Conservation (phyloP, 2,888 invertebrate genomes). For the Andrena bucephala region DNA sequence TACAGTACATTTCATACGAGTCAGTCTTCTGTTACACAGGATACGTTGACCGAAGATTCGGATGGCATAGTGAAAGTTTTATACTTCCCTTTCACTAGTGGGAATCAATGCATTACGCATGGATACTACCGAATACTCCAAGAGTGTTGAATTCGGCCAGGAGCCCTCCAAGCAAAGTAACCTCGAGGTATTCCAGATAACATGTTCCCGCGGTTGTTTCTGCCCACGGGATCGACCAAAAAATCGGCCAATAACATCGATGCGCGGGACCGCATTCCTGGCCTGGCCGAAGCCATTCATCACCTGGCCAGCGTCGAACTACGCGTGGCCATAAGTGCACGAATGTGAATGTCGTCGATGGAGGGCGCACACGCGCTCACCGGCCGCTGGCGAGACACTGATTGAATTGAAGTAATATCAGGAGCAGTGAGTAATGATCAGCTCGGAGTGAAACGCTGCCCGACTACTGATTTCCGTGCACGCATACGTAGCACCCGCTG, state of each 20-base stretch:
- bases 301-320: constrained; percentile 67
- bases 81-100: neutral
- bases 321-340: constrained; percentile 62
- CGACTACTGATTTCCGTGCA: constrained; percentile 79
- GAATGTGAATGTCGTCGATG: constrained; percentile 58
- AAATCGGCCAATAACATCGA: constrained; percentile 80
- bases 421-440: constrained; percentile 84
- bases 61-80: too few relatives aligned
- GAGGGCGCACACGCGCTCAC: constrained; percentile 48
- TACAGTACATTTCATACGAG: too few relatives aligned
- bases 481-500: constrained; percentile 38
- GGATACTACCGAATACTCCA: neutral
- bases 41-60: too few relatives aligned
- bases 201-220: constrained; percentile 49
- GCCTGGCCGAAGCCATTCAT: constrained; percentile 78
- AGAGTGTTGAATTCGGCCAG: neutral
- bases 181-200: constrained; percentile 39
- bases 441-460: constrained; percentile 83
- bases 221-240: constrained; percentile 54
- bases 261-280: constrained; percentile 79
- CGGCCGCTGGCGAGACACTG: constrained; percentile 83
- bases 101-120: neutral
- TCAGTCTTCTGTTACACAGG: too few relatives aligned
- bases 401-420: constrained; percentile 85
- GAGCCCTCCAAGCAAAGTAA: neutral